Base-by-base conservation (phyloP, 2,797 vertebrate species). In the Thalassophryne amazonica region DNA sequence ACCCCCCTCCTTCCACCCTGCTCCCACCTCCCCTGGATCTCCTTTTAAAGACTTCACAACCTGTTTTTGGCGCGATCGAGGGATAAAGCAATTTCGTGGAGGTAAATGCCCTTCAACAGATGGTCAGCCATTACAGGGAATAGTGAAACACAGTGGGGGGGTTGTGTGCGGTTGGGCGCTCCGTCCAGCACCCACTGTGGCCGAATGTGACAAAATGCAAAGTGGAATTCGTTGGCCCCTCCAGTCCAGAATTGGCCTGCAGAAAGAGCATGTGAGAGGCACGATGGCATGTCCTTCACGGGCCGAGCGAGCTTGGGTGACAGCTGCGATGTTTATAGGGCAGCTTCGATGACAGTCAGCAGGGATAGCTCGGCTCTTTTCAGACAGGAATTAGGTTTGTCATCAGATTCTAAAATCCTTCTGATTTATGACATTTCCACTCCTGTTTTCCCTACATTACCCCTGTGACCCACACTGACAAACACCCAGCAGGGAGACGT, bases 271-370 rank as follows among this genome's bases (percentile, higher is more conserved):
- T 91, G 90, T 87, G 86, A 92, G 92, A 89, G 90, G 88, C 74
- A 69, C 74, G 84, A 86, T 91, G 92, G 91, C 86, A 94, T 91
- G 92, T 93, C 86, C 92, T 91, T 88, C 85, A 80, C 84, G 66
- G 85, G 84, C 84, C 85, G 2, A 22, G 54, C 86, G 62, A 82
- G 84, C 58, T 84, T 90, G 87, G 84, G 77, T 94, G 93, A 95
- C 93, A 96, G 92, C 93, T 96, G 93, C 92, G 80, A 93, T 93
- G 94, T 95, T 94, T 93, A 95, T 92, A 91, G 88, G 81, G 85
- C 75, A 7, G 86, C 87, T 94, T 93, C 80, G 83, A 92, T 94
- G 92, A 95, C 91, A 94, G 86, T 93, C 89, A 61, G 80, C 84
- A 88, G 82, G 85, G 76, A 69, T 53, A 73, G 69, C 69, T 88